These are phyloP conservation scores for Lithosia quadra DNA, from an alignment of 2,888 invertebrate genomes.

Conservation along the genomic window DNA sequence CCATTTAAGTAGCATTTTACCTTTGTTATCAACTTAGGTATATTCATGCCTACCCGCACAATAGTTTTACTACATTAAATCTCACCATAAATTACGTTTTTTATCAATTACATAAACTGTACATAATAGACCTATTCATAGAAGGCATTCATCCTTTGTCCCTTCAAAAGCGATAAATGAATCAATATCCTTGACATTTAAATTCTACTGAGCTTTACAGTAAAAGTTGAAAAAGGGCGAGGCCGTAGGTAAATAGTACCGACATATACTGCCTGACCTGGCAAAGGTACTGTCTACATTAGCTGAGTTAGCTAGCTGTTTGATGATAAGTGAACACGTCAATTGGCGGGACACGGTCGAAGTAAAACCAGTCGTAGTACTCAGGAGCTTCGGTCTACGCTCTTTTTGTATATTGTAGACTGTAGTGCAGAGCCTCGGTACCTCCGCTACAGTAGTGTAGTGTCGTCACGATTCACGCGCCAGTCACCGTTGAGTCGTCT, in stretches of 20 bases:
- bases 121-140: not conserved
- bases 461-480: constrained; percentile 55
- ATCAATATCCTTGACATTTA: constrained; percentile 51
- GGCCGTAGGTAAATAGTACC: constrained; percentile 36
- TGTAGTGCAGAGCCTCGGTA: constrained; percentile 36
- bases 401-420: constrained; percentile 46
- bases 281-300: constrained; percentile 41
- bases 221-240: constrained; percentile 54
- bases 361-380: constrained; percentile 75
- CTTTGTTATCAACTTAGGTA: constrained; percentile 32
- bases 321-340: constrained; percentile 68
- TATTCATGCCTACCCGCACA: not conserved
- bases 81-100: not conserved
- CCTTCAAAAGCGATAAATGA: constrained; percentile 28
- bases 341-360: constrained; percentile 64
- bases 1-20: constrained; percentile 51
- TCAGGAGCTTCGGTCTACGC: constrained; percentile 64
- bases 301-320: constrained; percentile 33
- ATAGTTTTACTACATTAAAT: not conserved
- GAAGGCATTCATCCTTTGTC: constrained; percentile 37
- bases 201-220: constrained; percentile 27
- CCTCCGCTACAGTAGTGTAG: constrained; percentile 28
- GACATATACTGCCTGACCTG: constrained; percentile 25
- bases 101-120: not conserved
- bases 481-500: constrained; percentile 73